Evolutionary conservation across 2,113 vertebrate species (phyloP), one percentile per base, ranked within the genome.

Genomic region (Amazona vittata): DNA sequence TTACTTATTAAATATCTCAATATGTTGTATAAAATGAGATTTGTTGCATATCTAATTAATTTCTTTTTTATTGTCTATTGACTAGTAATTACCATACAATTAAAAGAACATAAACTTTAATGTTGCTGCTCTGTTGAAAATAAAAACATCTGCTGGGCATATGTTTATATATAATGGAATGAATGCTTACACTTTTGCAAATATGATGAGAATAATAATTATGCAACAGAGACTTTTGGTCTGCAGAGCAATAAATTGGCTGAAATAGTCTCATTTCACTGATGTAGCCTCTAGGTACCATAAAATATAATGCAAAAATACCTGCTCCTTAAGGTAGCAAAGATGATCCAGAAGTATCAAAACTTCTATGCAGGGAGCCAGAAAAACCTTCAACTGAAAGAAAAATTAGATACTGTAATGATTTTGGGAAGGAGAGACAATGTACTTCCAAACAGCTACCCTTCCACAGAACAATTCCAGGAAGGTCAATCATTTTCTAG

Each of bases 261-360:
- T 69, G 74, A 94, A 81, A 93, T 93, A 91, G 90, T 26, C 78
- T 65, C 28, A 89, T 85, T 94, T 96, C 80, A 85, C 59, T 83
- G 81, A 96, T 59, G 85, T 35, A 96, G 85, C 89, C 95, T 53
- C 83, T 84, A 96, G 71, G 35, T 60, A 92, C 69, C 65, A 95
- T 88, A 96, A 96, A 97, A 97, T 22, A 77, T 46, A 95, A 94
- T 71, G 89, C 46, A 94, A 92, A 90, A 87, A 98, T 99, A 99
- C 99, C 99, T 99, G 99, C 93, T 99, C 99, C 97, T 99, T 99
- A 68, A 99, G 98, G 96, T 99, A 99, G 96, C 99, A 99, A 87
- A 99, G 98, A 82, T 99, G 99, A 97, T 99, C 99, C 44, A 99
- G 98, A 94, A 99, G 99, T 93, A 99, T 99, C 96, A 99, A 97